Percentiles rank a stretch among this genome's conserved stretches.
Conservation (phyloP, 2,797 vertebrate genomes). For the Emys orbicularis region DNA sequence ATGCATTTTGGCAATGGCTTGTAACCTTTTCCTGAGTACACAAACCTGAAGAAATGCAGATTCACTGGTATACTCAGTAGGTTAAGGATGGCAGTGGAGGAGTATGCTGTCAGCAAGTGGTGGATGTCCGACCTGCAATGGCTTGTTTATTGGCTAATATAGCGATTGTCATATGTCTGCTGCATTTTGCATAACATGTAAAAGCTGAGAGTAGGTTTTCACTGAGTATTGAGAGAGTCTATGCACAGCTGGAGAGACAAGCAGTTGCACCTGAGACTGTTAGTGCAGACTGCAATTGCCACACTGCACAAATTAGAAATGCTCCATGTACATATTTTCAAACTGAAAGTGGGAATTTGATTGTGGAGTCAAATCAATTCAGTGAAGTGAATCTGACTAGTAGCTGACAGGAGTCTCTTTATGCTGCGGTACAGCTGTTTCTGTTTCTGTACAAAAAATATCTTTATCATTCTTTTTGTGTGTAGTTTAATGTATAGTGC, state of each 20-base stretch:
- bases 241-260: neutral
- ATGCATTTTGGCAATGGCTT: rapidly evolving
- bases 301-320: neutral
- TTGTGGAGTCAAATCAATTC: neutral
- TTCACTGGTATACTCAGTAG: neutral
- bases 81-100: neutral
- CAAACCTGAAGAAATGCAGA: neutral
- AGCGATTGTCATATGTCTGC: neutral
- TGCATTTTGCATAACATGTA: neutral
- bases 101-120: neutral
- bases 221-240: neutral
- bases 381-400: neutral
- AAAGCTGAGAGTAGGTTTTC: rapidly evolving
- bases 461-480: neutral
- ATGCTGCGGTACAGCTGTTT: neutral
- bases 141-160: rapidly evolving
- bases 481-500: neutral
- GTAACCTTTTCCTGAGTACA: neutral
- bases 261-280: neutral
- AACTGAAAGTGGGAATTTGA: neutral
- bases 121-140: neutral
- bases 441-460: too few relatives aligned
- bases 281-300: neutral
- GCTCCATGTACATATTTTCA: neutral
- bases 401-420: neutral